A percentile compares a stretch with the other conserved stretches of the same genome.
phyloP scores from a whole-genome alignment of 30 jellyfish, hydroid and myxozoan species.

The Hydractinia echinata region DNA sequence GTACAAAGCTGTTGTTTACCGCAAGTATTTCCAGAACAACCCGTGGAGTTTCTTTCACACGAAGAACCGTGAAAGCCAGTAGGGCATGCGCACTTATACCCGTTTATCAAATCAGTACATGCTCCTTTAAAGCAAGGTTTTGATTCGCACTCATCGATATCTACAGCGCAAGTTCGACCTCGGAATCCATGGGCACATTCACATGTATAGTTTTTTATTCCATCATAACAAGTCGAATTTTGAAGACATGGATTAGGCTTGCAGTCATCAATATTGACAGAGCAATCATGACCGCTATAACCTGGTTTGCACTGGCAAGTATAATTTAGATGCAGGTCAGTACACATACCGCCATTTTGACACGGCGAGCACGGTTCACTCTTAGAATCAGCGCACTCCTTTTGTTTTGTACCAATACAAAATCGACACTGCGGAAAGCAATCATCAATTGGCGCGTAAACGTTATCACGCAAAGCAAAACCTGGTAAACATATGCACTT shows the following conservation, averaged over 20 bases:
- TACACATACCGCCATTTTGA: slow-evolving; percentile 63
- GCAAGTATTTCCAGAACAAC: slow-evolving; percentile 14
- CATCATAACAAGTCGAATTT: slow-evolving; percentile 66
- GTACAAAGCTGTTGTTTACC: not conserved
- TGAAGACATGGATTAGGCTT: slow-evolving; percentile 66
- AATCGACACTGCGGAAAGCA: slow-evolving; percentile 48
- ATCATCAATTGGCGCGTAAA: slow-evolving; percentile 57
- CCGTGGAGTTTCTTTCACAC: slow-evolving; percentile 48
- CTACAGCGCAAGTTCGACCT: slow-evolving; percentile 55
- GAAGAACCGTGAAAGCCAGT: slow-evolving; percentile 52
- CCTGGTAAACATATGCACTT: slow-evolving; percentile 68
- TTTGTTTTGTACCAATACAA: slow-evolving; percentile 33
- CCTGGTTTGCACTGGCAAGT: slow-evolving; percentile 80
- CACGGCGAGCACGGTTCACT: slow-evolving; percentile 39
- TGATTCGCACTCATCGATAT: slow-evolving; percentile 43
- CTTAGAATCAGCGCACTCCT: not conserved
- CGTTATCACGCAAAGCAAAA: slow-evolving; percentile 36
- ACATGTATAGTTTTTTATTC: slow-evolving; percentile 43
- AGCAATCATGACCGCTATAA: slow-evolving; percentile 72
- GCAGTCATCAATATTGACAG: slow-evolving; percentile 65
- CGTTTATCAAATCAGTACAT: slow-evolving; percentile 34
- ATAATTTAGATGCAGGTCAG: slow-evolving; percentile 42
- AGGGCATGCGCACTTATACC: slow-evolving; percentile 65
- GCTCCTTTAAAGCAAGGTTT: slow-evolving; percentile 61
- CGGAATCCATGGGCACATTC: slow-evolving; percentile 46